phyloP scores from a whole-genome alignment of 2,888 invertebrate species.

The Panorpa germanica region DNA sequence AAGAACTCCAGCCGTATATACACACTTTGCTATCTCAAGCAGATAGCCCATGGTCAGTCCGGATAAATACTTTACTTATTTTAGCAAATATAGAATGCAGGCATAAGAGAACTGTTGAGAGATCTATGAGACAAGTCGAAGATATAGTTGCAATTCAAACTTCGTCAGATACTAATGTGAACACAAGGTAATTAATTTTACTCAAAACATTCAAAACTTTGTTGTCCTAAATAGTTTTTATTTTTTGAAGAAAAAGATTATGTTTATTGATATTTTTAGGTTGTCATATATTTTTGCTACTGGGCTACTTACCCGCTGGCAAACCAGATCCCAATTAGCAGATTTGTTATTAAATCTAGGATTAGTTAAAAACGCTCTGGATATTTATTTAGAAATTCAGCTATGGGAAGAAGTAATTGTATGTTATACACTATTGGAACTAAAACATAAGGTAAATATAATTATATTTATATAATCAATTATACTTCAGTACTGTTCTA shows the following conservation, averaged over 20 bases:
- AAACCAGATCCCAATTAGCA: conserved; percentile 55
- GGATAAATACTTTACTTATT: conserved; percentile 51
- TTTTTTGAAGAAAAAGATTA: no score
- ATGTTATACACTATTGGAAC: conserved; percentile 71
- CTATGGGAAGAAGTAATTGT: conserved; percentile 86
- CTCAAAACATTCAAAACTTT: no score
- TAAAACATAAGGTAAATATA: conserved; percentile 53
- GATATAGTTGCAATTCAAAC: no score
- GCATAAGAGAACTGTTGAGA: conserved; percentile 66
- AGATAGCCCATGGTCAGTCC: conserved; percentile 55
- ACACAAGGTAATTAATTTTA: no score
- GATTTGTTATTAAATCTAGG: conserved; percentile 65
- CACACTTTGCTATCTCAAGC: conserved; percentile 40
- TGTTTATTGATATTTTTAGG: conserved; percentile 17
- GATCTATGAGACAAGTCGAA: conserved; percentile 75
- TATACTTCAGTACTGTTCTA: conserved; percentile 5
- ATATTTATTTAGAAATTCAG: conserved; percentile 52
- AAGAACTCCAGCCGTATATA: conserved; percentile 68
- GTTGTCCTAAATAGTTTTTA: no score
- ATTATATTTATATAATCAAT: conserved; percentile 3
- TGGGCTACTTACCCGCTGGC: conserved; percentile 56
- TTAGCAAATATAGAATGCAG: conserved; percentile 61
- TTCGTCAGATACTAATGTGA: no score
- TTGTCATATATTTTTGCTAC: conserved; percentile 50
- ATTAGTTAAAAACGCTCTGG: conserved; percentile 65